phyloP scores from a whole-genome alignment of 1,140 invertebrate genomes.

The Lasioglossum baleicum region DNA sequence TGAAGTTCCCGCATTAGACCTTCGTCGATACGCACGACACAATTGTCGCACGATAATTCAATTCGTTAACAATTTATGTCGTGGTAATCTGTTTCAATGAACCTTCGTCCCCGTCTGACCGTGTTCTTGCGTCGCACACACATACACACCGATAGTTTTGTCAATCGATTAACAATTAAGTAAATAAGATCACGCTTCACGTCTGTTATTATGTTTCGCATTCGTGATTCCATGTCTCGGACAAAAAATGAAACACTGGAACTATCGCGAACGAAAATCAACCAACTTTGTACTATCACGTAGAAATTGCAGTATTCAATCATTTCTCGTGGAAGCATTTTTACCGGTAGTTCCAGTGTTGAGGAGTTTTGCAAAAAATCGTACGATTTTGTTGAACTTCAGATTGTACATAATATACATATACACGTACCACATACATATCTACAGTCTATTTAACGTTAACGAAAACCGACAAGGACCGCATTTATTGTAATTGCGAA shows the following conservation, averaged over 20 bases:
- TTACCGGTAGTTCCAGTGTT: no score
- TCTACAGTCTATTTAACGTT: no score
- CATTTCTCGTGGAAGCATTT: no score
- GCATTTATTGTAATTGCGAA: no score
- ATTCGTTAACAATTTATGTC: constrained; percentile 3
- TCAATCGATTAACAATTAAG: not conserved
- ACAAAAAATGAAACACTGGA: no score
- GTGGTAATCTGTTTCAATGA: not conserved
- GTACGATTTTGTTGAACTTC: no score
- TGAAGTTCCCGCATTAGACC: not conserved
- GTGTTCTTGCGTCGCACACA: not conserved
- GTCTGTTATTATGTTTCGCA: not conserved
- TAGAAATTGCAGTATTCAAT: not conserved
- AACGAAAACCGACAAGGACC: not conserved
- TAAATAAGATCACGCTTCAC: not conserved
- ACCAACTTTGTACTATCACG: not conserved
- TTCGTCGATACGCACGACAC: not conserved
- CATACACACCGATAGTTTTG: not conserved
- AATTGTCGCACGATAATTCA: constrained; percentile 1
- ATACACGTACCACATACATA: not conserved
- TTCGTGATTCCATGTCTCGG: no score
- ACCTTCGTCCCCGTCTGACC: not conserved
- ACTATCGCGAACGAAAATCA: no score
- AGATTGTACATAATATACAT: not conserved
- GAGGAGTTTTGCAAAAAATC: no score